Conservation (phyloP, 2,888 invertebrate species). For the Ferrisia virgata region DNA sequence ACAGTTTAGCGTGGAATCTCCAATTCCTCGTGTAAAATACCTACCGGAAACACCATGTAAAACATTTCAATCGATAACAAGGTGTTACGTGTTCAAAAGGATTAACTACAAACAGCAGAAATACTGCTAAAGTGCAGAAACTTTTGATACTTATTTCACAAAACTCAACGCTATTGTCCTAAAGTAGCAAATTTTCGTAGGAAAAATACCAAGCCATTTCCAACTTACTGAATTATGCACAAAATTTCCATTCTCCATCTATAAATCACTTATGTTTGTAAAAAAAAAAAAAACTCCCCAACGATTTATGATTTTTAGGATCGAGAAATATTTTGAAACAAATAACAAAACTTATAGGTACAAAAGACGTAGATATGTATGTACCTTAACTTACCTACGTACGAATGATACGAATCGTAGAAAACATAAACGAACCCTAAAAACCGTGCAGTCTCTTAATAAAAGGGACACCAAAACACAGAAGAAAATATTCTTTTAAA, state of each 20-base stretch:
- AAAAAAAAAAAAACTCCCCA: neutral
- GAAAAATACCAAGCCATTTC: neutral
- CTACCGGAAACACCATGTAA: neutral
- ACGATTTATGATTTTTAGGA: no score
- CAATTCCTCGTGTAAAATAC: neutral
- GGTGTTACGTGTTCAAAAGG: neutral
- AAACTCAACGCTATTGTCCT: neutral
- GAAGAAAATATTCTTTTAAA: neutral
- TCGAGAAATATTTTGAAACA: no score
- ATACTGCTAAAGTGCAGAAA: neutral
- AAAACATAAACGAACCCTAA: neutral
- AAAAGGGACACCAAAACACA: neutral
- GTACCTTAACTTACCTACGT: no score
- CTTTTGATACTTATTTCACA: neutral
- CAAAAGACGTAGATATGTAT: no score
- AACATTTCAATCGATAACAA: neutral
- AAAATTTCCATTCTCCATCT: neutral
- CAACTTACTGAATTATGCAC: neutral
- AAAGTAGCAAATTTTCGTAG: neutral
- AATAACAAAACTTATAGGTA: no score
- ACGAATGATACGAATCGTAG: no score
- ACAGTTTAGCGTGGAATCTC: neutral
- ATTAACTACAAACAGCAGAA: neutral
- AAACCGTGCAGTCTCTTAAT: neutral
- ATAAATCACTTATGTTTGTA: no score